These are phyloP conservation scores for Tetheella fluctuosa DNA, from an alignment of 2,888 invertebrate genomes.

Conservation along the genomic window DNA sequence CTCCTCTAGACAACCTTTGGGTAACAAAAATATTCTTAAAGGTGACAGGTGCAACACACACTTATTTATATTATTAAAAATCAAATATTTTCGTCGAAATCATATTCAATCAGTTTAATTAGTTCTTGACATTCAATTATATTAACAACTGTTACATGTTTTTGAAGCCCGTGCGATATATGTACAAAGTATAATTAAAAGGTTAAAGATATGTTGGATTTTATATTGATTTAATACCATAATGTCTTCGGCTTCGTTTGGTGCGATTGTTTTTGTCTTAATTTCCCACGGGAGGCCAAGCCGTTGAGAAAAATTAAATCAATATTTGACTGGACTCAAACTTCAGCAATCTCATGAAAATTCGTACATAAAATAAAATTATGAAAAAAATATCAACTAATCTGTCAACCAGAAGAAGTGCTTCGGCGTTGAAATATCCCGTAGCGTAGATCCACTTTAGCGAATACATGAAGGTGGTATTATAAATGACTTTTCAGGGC, in stretches of 20 bases:
- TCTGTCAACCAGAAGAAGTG: too few species aligned
- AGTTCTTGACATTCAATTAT: neutral
- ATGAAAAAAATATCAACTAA: neutral
- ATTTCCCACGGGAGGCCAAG: neutral
- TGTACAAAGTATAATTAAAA: neutral
- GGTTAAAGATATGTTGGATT: neutral
- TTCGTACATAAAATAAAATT: neutral
- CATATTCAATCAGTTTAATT: neutral
- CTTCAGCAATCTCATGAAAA: conserved; percentile 1
- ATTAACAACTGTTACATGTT: too few species aligned
- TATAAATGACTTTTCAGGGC: neutral
- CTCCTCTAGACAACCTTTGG: neutral
- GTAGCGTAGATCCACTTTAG: neutral
- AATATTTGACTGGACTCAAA: conserved; percentile 3
- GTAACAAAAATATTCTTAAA: neutral
- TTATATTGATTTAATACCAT: neutral
- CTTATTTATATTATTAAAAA: neutral
- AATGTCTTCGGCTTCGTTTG: neutral
- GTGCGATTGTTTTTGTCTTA: neutral
- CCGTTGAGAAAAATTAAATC: neutral
- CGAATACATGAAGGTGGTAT: neutral
- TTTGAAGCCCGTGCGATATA: too few species aligned
- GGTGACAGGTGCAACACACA: neutral
- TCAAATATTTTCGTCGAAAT: neutral
- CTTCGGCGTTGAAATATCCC: too few species aligned